Base-by-base conservation (phyloP, 2,113 vertebrate species). In the Isurus oxyrinchus region DNA sequence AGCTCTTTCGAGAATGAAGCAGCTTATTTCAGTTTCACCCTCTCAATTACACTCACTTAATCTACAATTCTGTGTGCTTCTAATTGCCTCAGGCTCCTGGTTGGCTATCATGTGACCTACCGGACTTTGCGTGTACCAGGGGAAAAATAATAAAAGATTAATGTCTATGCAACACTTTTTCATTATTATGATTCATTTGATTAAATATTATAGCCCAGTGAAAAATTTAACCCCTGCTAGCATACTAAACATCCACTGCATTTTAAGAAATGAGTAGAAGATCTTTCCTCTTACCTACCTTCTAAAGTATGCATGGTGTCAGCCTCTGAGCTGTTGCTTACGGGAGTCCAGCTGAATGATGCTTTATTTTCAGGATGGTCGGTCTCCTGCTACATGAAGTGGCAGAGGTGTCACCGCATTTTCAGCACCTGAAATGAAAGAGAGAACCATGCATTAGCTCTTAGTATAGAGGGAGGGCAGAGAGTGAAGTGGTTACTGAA, bases 21-120 rank as follows among this genome's bases (percentile, higher is more conserved):
- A 53, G 67, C 49, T 95, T 95, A 95, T 95, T 69, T 95, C 66
- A 72, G 67, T 95, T 72, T 95, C 25, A 35, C 27, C 44, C 94
- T 95, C 40, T 72, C 90, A 72, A 76, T 95, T 95, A 95, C 27
- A 55, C 5, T 53, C 27, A 53, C 49, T 95, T 95, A 53, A 95
- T 76, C 66, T 72, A 55, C 94, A 53, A 53, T 76, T 72, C 94
- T 72, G 44, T 55, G 94, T 76, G 49, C 44, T 95, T 95, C 94
- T 72, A 95, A 95, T 72, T 95, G 94, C 67, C 94, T 72, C 40
- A 76, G 67, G 66, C 67, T 72, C 63, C 27, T 95, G 66, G 63
- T 69, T 95, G 44, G 63, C 66, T 31, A 69, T 53, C 66, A 67
- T 95, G 94, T 95, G 94, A 95, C 94, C 66, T 53, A 3, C 66